A percentile compares a stretch with the other conserved stretches of the same genome.
Evolutionary conservation across 92 coral and sea anemone genomes (phyloP).

Genomic region (Blastomussa wellsi): DNA sequence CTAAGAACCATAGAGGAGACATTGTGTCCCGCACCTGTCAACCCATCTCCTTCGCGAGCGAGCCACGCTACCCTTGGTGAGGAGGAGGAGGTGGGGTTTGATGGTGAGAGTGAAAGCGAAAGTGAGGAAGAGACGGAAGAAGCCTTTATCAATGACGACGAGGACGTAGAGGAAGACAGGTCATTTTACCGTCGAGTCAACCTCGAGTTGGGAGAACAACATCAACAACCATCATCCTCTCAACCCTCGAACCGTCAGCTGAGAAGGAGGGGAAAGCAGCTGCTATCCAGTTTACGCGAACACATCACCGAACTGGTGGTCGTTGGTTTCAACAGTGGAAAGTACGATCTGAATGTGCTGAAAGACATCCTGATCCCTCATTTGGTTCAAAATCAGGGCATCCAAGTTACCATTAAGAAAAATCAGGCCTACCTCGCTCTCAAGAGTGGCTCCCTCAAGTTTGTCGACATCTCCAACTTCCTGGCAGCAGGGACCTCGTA

Average conservation of each 20-base stretch:
- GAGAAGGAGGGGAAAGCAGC: neutral
- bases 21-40: too few relatives aligned
- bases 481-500: slow-evolving; percentile 28
- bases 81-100: neutral
- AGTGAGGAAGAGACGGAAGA: slow-evolving; percentile 29
- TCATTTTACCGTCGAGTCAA: too few relatives aligned
- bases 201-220: too few relatives aligned
- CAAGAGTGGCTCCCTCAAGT: neutral
- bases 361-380: too few relatives aligned
- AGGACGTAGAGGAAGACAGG: neutral
- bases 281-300: neutral
- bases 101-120: slow-evolving; percentile 29
- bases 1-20: neutral
- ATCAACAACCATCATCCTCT: too few relatives aligned
- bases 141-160: neutral
- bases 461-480: slow-evolving; percentile 15
- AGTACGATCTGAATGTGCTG: slow-evolving; percentile 9
- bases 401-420: neutral
- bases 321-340: neutral
- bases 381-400: too few relatives aligned
- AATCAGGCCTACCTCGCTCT: neutral
- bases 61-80: neutral
- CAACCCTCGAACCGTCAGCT: neutral
- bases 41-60: neutral
- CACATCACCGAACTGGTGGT: slow-evolving; percentile 2